Conservation (phyloP, 37 sponge, comb jelly and placozoan genomes). For the Oopsacas minuta region DNA sequence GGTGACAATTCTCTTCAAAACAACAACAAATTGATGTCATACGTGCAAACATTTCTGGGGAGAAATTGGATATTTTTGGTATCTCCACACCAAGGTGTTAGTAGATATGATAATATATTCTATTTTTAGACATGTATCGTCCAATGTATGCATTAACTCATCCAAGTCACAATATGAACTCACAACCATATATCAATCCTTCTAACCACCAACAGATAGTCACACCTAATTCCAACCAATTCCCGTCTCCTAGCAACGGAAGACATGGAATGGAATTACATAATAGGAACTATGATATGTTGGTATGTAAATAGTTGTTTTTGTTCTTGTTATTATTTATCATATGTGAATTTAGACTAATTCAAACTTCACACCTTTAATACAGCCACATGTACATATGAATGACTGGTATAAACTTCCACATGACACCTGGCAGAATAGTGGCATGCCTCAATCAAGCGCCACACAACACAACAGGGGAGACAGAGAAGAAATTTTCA, state of each 20-base stretch:
- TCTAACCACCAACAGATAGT: background rate
- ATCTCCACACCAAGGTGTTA: too few relatives aligned
- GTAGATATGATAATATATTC: too few relatives aligned
- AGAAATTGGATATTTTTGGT: too few relatives aligned
- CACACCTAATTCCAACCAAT: too few relatives aligned
- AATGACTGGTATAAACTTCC: background rate
- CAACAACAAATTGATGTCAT: too few relatives aligned
- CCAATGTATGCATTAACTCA: background rate
- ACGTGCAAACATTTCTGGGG: too few relatives aligned
- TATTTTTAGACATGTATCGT: conserved; percentile 1
- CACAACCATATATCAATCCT: background rate
- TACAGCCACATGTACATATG: background rate
- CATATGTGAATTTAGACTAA: background rate
- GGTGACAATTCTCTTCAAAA: too few relatives aligned
- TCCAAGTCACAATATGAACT: background rate
- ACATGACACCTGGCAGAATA: background rate
- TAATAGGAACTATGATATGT: background rate
- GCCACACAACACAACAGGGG: background rate
- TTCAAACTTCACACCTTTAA: background rate
- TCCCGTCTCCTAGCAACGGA: background rate
- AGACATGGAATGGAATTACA: conserved; percentile 18
- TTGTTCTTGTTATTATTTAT: background rate
- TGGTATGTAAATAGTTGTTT: background rate
- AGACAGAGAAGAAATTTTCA: background rate
- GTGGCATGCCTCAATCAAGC: background rate